phyloP scores from a whole-genome alignment of 1,140 invertebrate genomes.

The Tetramorium simillimum region DNA sequence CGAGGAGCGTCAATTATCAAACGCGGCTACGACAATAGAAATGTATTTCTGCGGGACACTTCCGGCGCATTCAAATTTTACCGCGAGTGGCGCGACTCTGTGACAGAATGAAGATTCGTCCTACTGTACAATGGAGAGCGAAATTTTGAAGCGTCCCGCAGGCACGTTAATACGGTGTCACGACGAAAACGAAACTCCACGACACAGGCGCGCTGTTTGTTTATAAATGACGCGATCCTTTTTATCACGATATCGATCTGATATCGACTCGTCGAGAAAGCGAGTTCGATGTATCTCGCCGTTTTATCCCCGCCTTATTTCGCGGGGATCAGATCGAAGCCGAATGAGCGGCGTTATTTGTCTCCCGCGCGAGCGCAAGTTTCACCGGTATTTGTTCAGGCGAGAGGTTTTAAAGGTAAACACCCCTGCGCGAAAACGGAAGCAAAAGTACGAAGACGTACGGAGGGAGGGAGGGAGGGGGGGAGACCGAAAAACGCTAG shows the following conservation, averaged over 20 bases:
- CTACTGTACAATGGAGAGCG: neutral
- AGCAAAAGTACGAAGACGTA: neutral
- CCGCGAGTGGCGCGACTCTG: neutral
- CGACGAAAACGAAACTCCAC: conserved; percentile 1
- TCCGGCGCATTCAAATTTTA: conserved; percentile 18
- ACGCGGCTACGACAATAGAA: conserved; percentile 26
- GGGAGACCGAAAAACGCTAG: conserved; percentile 6
- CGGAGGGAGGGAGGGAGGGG: neutral
- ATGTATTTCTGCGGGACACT: conserved; percentile 15
- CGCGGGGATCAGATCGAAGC: neutral
- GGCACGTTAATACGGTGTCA: neutral
- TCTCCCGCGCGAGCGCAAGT: neutral
- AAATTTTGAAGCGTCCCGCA: conserved; percentile 1
- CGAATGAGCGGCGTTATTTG: conserved; percentile 32
- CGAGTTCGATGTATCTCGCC: neutral
- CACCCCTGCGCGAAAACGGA: neutral
- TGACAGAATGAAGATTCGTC: conserved; percentile 1
- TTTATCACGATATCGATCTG: neutral
- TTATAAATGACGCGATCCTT: neutral
- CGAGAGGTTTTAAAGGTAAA: conserved; percentile 13
- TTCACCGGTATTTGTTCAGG: conserved; percentile 5
- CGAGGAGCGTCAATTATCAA: neutral
- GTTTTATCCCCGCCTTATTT: neutral
- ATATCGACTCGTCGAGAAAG: neutral
- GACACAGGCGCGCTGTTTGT: neutral